These are phyloP conservation scores for Yponomeuta malinellus DNA, from an alignment of 2,888 invertebrate genomes.

Conservation along the genomic window DNA sequence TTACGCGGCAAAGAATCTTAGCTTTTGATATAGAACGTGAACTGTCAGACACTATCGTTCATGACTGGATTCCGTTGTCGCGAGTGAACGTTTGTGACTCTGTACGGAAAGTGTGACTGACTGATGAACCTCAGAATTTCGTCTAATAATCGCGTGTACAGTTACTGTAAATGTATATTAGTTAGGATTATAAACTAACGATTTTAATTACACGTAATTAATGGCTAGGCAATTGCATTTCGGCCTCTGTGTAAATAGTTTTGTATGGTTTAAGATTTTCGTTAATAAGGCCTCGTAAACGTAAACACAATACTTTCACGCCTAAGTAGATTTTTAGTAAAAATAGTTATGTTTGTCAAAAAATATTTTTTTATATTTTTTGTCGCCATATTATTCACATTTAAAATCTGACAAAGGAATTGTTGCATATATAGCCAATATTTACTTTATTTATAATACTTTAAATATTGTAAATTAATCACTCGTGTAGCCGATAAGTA, in stretches of 20 bases:
- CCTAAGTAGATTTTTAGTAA: neutral
- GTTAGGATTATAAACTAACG: conserved; percentile 43
- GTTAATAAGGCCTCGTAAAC: conserved; percentile 1
- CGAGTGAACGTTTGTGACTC: conserved; percentile 15
- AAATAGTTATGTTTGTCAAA: neutral
- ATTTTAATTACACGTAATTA: conserved; percentile 42
- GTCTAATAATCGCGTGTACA: conserved; percentile 27
- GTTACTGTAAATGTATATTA: conserved; percentile 55
- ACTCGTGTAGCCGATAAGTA: conserved; percentile 15
- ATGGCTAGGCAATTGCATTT: conserved; percentile 27
- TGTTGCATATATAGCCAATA: conserved; percentile 1
- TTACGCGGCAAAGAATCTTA: conserved; percentile 51
- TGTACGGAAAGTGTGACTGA: neutral
- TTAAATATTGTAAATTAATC: conserved; percentile 3
- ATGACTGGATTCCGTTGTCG: neutral
- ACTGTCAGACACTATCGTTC: neutral
- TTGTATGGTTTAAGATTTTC: conserved; percentile 37
- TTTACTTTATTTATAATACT: too few species aligned
- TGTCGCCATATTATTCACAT: neutral
- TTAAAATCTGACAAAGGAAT: neutral
- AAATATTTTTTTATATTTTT: neutral
- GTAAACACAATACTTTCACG: neutral
- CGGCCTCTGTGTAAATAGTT: conserved; percentile 67
- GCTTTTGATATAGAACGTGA: conserved; percentile 42
- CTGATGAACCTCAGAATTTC: conserved; percentile 13